Base-by-base conservation (phyloP, 2,113 vertebrate species). In the Cettia cetti region DNA sequence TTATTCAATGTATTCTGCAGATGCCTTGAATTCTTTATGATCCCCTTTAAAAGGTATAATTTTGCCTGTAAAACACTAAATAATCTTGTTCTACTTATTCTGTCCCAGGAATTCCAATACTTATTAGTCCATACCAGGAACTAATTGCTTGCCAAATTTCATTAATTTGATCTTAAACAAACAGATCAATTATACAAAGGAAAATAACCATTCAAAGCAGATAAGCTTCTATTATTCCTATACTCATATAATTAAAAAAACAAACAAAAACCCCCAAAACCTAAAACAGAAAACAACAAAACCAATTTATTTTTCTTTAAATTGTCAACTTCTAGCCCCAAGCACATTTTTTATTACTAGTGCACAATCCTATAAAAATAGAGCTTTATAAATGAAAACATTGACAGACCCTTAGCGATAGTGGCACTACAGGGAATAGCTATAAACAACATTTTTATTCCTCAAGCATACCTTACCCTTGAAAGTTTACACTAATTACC, bases 401-500 rank as follows among this genome's bases (percentile, higher is more conserved):
- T 97, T 96, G 96, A 92, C 96, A 96, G 95, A 97, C 90, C 78
- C 94, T 97, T 96, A 97, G 97, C 92, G 22, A 96, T 95, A 97
- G 78, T 94, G 74, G 78, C 97, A 96, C 95, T 95, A 92, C 89
- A 82, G 90, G 90, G 82, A 94, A 97, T 94, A 96, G 94, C 94
- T 97, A 97, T 96, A 97, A 97, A 97, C 97, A 97, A 96, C 85
- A 95, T 94, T 98, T 97, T 96, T 96, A 97, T 97, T 97, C 97
- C 92, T 95, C 91, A 92, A 97, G 96, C 97, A 96, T 95, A 86
- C 93, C 96, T 97, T 95, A 94, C 96, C 97, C 96, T 97, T 97
- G 97, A 98, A 98, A 98, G 97, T 98, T 98, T 98, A 97, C 97
- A 97, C 98, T 98, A 98, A 98, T 98, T 98, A 98, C 98, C 97